phyloP scores from a whole-genome alignment of 2,113 vertebrate genomes.

The Etheostoma cragini region DNA sequence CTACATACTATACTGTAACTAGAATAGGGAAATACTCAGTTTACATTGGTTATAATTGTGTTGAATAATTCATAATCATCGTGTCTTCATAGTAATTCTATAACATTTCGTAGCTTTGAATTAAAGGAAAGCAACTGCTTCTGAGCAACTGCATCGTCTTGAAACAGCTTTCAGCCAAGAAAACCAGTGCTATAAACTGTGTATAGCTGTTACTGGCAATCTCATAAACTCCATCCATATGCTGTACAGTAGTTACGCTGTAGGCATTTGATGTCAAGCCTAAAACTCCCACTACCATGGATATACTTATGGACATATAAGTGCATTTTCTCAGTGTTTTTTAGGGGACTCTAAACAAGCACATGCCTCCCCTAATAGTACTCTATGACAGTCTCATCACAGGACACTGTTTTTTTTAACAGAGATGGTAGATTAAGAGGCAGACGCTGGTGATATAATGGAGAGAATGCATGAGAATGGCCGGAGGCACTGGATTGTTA shows the following conservation, averaged over 20 bases:
- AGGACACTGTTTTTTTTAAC: constrained; percentile 59
- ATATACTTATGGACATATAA: constrained; percentile 16
- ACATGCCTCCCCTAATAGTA: constrained; percentile 19
- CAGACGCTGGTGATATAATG: constrained; percentile 63
- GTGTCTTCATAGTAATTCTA: background rate
- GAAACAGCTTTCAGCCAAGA: background rate
- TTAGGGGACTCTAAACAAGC: constrained; percentile 18
- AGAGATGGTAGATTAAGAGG: constrained; percentile 53
- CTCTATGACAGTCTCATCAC: constrained; percentile 51
- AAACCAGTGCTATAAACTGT: background rate
- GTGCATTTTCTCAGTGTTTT: constrained; percentile 41
- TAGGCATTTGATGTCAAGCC: constrained; percentile 20
- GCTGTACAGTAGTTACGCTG: constrained; percentile 5
- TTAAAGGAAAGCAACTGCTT: background rate
- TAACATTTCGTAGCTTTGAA: constrained; percentile 14
- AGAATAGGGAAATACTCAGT: background rate
- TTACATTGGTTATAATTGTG: background rate
- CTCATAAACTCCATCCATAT: background rate
- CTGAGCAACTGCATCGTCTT: background rate
- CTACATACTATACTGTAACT: constrained; percentile 10
- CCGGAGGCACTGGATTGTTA: constrained; percentile 73
- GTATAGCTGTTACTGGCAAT: background rate
- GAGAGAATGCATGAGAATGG: constrained; percentile 62
- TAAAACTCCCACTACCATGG: constrained; percentile 16
- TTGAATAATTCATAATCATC: constrained; percentile 1